phyloP scores from a whole-genome alignment of 2,888 invertebrate species.

The Bombyx huttoni region DNA sequence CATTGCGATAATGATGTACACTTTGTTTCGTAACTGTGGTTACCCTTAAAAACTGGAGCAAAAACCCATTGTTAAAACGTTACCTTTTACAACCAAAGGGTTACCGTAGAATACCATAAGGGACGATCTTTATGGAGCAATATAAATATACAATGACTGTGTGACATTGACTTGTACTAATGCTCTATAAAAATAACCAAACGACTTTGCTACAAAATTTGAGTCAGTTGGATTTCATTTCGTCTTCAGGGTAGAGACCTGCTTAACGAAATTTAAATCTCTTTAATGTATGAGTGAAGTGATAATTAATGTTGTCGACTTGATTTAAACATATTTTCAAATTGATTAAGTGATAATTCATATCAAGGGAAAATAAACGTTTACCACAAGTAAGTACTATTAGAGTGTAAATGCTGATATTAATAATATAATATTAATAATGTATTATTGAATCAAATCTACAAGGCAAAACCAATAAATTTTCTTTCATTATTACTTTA shows the following conservation, averaged over 20 bases:
- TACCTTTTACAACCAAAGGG: constrained; percentile 42
- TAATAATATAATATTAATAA: no score
- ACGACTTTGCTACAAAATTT: constrained; percentile 31
- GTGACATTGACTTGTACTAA: constrained; percentile 47
- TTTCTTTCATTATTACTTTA: no score
- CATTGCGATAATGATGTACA: constrained; percentile 38
- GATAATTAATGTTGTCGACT: constrained; percentile 5
- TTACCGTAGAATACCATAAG: constrained; percentile 35
- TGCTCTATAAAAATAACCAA: constrained; percentile 46
- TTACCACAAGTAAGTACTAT: no score
- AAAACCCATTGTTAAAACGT: constrained; percentile 41
- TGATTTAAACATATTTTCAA: neutral
- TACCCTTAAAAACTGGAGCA: constrained; percentile 52
- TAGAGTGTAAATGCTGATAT: no score
- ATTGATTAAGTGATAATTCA: neutral
- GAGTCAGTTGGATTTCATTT: constrained; percentile 46
- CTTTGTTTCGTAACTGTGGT: constrained; percentile 60
- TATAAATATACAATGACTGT: constrained; percentile 49
- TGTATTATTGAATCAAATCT: no score
- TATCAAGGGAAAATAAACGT: neutral
- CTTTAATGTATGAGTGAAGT: constrained; percentile 6
- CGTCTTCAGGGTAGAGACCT: constrained; percentile 39
- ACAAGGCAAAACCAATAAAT: no score
- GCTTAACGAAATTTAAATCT: constrained; percentile 15
- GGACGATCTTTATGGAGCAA: constrained; percentile 50